Evolutionary conservation across 2,113 vertebrate species (phyloP), one percentile per base, ranked within the genome.

Genomic region (Rhinogobius similis): DNA sequence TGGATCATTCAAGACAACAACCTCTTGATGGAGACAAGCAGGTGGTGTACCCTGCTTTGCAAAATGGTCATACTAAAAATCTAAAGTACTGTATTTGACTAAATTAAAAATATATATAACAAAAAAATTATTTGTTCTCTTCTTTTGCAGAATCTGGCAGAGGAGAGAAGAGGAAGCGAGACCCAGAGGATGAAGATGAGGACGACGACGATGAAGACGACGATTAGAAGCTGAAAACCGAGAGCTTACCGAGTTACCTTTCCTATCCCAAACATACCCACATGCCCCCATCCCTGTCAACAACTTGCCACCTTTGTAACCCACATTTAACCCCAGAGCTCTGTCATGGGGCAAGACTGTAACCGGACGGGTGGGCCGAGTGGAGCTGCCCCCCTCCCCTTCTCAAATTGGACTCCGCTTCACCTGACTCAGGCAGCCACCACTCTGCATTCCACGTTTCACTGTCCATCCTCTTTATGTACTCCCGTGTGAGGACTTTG

Each of bases 101-200:
- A n/a, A n/a, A n/a, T n/a, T n/a, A n/a, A n/a, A n/a, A n/a, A n/a
- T n/a, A n/a, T n/a, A n/a, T n/a, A n/a, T n/a, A n/a, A n/a, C n/a
- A n/a, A n/a, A n/a, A n/a, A n/a, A n/a, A 20, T 12, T 62, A 39
- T 39, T 4, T 14, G 23, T 46, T 23, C 10, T 61, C 18, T 20
- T 24, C 78, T 93, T 93, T 93, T 75, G 94, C 93, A 79, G 94
- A 94, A 73, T 79, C 91, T 0, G 88, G 79, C 43, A 95, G 94
- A 88, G 96, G 95, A 10, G 94, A 96, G 79, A 97, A 96, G 89
- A 94, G 95, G 83, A 96, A 96, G 94, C 91, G 95, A 91, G 95
- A 95, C 46, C 90, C 92, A 59, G 95, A 97, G 16, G 95, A 97
- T 20, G 95, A 96, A 69, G 95, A 95, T 0, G 93, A 94, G 0